These are phyloP conservation scores for Drosophila serrata DNA, from an alignment of 1,140 invertebrate genomes.

Conservation along the genomic window DNA sequence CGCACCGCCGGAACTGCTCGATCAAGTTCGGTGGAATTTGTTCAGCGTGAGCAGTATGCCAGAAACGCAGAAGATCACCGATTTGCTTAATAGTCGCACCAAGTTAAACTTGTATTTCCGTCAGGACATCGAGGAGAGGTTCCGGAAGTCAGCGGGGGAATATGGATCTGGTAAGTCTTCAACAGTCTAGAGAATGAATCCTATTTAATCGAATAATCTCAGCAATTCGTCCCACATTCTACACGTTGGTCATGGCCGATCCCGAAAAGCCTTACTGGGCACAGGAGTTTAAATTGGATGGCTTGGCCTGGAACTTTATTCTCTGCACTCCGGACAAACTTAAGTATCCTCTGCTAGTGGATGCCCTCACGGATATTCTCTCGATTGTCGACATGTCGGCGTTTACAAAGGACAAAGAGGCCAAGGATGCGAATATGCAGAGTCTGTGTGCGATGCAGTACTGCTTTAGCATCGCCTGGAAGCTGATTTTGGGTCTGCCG, in stretches of 20 bases:
- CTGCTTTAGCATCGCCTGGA: conserved; percentile 89
- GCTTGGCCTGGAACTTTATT: conserved; percentile 97
- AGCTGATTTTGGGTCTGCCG: conserved; percentile 92
- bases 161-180: conserved; percentile 58
- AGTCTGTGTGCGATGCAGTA: conserved; percentile 95
- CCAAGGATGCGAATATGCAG: conserved; percentile 86
- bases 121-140: conserved; percentile 92
- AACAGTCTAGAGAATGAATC: background rate
- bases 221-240: conserved; percentile 84
- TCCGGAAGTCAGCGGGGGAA: conserved; percentile 87
- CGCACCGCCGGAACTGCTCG: conserved; percentile 90
- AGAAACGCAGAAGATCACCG: conserved; percentile 72
- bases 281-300: conserved; percentile 95
- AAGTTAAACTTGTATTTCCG: conserved; percentile 79
- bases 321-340: conserved; percentile 95
- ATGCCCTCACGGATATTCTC: conserved; percentile 93
- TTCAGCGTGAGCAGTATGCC: conserved; percentile 83
- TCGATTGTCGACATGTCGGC: conserved; percentile 89
- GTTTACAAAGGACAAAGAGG: conserved; percentile 87
- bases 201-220: background rate
- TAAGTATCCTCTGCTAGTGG: conserved; percentile 94
- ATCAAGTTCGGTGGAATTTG: conserved; percentile 89
- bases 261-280: conserved; percentile 75
- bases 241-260: conserved; percentile 73
- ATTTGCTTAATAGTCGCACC: conserved; percentile 75